Conservation (phyloP, 2,888 invertebrate genomes). For the Erebia palarica region DNA sequence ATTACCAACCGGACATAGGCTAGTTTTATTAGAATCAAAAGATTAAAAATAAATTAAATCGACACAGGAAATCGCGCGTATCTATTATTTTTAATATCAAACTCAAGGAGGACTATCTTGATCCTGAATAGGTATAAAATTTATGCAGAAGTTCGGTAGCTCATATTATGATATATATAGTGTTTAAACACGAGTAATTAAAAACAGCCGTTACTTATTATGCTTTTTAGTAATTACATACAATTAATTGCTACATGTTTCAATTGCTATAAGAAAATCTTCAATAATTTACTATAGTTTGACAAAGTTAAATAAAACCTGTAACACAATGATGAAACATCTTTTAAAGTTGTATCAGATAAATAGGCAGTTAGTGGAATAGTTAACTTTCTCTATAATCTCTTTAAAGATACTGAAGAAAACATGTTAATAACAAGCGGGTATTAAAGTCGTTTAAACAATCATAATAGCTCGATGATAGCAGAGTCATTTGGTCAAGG, state of each 20-base stretch:
- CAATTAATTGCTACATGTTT: too few relatives aligned
- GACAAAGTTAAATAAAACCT: background rate
- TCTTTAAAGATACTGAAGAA: conserved; percentile 25
- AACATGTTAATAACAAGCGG: conserved; percentile 27
- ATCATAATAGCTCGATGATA: conserved; percentile 27
- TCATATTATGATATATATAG: too few relatives aligned
- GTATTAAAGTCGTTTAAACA: conserved; percentile 32
- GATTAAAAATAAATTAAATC: too few relatives aligned
- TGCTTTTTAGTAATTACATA: too few relatives aligned
- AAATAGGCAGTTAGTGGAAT: conserved; percentile 8
- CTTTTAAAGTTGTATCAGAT: conserved; percentile 18
- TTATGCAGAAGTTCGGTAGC: too few relatives aligned
- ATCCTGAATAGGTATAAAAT: background rate
- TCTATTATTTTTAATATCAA: background rate
- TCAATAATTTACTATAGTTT: too few relatives aligned
- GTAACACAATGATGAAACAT: conserved; percentile 27
- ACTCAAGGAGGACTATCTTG: background rate
- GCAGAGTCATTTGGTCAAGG: conserved; percentile 19
- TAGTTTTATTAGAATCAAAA: too few relatives aligned
- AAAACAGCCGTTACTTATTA: too few relatives aligned
- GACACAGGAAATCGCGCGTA: too few relatives aligned
- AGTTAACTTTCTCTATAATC: conserved; percentile 34
- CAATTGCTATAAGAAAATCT: too few relatives aligned
- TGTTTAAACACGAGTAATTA: too few relatives aligned
- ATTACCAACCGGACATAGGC: too few relatives aligned